A percentile compares a stretch with the other conserved stretches of the same genome.
These are phyloP conservation scores for Ecliptopera silaceata DNA, from an alignment of 2,888 invertebrate species.

Conservation along the genomic window DNA sequence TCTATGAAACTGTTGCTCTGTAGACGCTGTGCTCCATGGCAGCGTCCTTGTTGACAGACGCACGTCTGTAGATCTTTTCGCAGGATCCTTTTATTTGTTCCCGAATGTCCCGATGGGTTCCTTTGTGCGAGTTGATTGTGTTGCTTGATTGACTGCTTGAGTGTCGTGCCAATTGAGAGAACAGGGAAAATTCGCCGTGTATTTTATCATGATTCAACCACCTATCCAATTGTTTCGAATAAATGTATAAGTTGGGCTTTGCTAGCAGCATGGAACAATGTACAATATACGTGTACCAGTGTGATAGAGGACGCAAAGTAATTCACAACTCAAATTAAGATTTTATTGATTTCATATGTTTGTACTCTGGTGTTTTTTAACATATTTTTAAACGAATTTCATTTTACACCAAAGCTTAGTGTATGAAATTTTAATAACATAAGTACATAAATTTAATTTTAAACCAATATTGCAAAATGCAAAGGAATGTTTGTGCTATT, in stretches of 20 bases:
- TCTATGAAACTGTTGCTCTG: too few species aligned
- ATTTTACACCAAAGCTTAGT: too few species aligned
- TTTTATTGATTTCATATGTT: too few species aligned
- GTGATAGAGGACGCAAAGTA: too few species aligned
- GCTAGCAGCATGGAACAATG: background rate
- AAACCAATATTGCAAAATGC: too few species aligned
- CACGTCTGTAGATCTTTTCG: conserved; percentile 31
- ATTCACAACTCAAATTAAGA: too few species aligned
- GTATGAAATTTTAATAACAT: too few species aligned
- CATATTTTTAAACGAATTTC: too few species aligned
- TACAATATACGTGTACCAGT: too few species aligned
- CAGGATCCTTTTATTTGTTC: conserved; percentile 30
- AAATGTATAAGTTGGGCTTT: background rate
- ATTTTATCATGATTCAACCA: background rate
- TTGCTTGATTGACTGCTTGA: conserved; percentile 21
- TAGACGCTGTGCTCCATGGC: background rate
- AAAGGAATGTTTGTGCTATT: too few species aligned
- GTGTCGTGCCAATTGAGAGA: background rate
- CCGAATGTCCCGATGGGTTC: conserved; percentile 29
- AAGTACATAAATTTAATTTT: too few species aligned
- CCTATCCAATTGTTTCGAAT: background rate
- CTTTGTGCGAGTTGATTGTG: conserved; percentile 24
- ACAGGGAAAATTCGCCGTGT: background rate
- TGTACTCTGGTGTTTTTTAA: too few species aligned
- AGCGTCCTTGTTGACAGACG: conserved; percentile 54